Conservation (phyloP, 2,888 invertebrate genomes). For the Tachina grossa region DNA sequence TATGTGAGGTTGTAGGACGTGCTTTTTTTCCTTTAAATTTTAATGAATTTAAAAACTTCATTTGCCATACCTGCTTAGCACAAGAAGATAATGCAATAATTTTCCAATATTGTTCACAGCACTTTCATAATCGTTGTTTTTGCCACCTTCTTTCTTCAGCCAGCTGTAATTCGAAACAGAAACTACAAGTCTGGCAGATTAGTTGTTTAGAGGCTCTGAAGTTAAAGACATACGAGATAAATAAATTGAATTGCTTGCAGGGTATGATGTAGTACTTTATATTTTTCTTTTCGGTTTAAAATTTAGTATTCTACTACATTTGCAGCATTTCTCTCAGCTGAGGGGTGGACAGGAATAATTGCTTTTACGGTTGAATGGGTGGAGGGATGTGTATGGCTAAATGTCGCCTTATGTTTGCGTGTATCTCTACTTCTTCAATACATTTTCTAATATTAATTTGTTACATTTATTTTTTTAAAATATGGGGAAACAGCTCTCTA, state of each 20-base stretch:
- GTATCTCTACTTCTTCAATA: constrained; percentile 32
- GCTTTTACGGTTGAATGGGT: constrained; percentile 55
- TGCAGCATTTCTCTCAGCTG: neutral
- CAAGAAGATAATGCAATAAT: constrained; percentile 22
- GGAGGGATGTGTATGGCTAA: constrained; percentile 34
- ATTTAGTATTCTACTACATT: constrained; percentile 12
- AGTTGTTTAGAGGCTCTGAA: neutral
- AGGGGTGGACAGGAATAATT: constrained; percentile 57
- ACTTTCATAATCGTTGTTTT: neutral
- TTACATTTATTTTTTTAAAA: constrained; percentile 20
- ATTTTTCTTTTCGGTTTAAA: neutral
- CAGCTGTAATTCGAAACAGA: constrained; percentile 23
- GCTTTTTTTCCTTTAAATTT: neutral
- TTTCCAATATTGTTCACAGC: constrained; percentile 23
- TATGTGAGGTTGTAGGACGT: no score
- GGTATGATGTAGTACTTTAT: constrained; percentile 64
- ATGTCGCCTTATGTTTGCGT: constrained; percentile 54
- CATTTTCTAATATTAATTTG: constrained; percentile 31
- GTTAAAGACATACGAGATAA: constrained; percentile 48
- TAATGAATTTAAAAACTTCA: neutral
- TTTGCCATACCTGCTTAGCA: constrained; percentile 7
- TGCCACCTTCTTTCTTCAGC: neutral
- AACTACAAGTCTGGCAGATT: neutral
- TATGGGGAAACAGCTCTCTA: constrained; percentile 2
- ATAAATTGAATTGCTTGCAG: constrained; percentile 72